Base-by-base conservation (phyloP, 1,140 invertebrate genomes). In the Ectropis grisescens region DNA sequence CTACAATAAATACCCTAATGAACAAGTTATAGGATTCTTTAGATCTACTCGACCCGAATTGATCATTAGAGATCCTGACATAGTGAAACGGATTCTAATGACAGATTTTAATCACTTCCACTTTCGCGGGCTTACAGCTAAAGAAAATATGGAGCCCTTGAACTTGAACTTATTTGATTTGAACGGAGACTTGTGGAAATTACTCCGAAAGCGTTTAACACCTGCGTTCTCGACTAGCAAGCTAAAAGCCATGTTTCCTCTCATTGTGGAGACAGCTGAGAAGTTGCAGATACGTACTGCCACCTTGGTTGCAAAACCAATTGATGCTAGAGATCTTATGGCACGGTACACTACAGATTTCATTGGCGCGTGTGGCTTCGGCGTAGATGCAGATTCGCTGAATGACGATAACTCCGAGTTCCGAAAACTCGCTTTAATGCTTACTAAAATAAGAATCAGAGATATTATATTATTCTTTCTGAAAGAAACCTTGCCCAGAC, bases 281-380 rank as follows among this genome's bases (percentile, higher is more conserved):
- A 69, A 82, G 19, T 39, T 87, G 2, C 58, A 69, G 5, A 23
- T 37, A 0, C 29, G 65, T 24, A 34, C 82, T 2, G 49, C 65
- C 2, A 38, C 62, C 1, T 43, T 47, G 6, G 34, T 48, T 1
- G 51, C 41, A 11, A 49, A 36, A 2, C 38, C 41, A 4, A 51
- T 36, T 16, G 65, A 70, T 9, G 47, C 51, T 3, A 41, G 58
- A 1, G 61, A 74, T 2, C n/a, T 81, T 2, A 53, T 79, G 35
- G 53, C 66, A 0, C 66, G 71, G 9, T 83, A 67, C 25, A 75
- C 67, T 0, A 69, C 62, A 1, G 80, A 83, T 32, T 62, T 85
- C 1, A 85, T 86, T 12, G 83, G 82, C 0, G 76, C 61, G 4
- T 76, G 74, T 35, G 85, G 74, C 9, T 86, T 85, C 28, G 85